Percentiles rank a stretch among this genome's conserved stretches.
phyloP scores from a whole-genome alignment of 2,797 vertebrate genomes.

The Scomberomorus guttatus region DNA sequence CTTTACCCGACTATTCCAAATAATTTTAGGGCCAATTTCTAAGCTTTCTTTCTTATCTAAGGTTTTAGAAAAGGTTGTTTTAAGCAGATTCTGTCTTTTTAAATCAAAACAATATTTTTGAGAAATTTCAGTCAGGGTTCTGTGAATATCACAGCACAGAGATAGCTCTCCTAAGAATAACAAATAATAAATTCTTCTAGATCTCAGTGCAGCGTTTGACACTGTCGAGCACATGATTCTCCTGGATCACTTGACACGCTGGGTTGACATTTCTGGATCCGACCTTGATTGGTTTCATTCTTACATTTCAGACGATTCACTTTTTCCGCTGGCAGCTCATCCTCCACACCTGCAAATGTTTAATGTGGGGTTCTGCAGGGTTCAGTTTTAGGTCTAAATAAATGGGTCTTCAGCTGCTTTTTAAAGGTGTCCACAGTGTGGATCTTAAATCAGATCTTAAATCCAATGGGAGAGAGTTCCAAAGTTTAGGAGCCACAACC shows the following conservation, averaged over 20 bases:
- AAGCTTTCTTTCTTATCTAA: not conserved
- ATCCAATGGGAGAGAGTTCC: too few species aligned
- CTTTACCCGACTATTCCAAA: not conserved
- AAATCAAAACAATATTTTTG: not conserved
- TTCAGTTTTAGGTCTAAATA: not conserved
- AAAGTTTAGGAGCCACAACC: too few species aligned
- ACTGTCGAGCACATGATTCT: not conserved
- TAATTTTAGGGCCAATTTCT: not conserved
- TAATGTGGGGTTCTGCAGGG: conserved; percentile 2
- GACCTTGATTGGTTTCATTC: not conserved
- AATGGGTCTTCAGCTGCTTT: not conserved
- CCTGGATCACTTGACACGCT: not conserved
- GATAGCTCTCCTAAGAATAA: not conserved
- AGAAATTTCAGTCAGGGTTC: not conserved
- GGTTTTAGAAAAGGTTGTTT: not conserved
- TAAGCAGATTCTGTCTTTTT: not conserved
- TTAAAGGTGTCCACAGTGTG: not conserved
- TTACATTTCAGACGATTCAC: not conserved
- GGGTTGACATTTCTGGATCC: not conserved
- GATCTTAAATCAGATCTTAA: too few species aligned
- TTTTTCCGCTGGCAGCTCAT: not conserved
- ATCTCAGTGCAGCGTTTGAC: too few species aligned
- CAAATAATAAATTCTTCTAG: not conserved
- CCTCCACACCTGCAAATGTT: conserved; percentile 1
- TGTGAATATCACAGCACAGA: not conserved